phyloP scores from a whole-genome alignment of 2,888 invertebrate genomes.

The Barypeithes pellucidus region DNA sequence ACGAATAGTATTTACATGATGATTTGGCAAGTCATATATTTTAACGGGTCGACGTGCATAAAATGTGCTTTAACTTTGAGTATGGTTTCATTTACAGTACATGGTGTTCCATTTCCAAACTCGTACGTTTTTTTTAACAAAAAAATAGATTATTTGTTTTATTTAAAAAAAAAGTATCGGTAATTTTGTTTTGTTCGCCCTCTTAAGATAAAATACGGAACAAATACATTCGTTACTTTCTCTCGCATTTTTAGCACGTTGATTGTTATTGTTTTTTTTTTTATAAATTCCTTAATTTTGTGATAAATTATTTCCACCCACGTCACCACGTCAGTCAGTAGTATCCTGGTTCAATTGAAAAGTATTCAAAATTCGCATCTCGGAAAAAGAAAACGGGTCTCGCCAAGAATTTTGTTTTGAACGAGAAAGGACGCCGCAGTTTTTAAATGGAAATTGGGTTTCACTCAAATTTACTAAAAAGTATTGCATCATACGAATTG shows the following conservation, averaged over 20 bases:
- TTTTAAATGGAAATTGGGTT: too few relatives aligned
- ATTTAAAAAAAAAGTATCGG: too few relatives aligned
- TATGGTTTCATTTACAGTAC: too few relatives aligned
- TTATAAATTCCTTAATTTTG: background rate
- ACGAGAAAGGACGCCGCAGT: too few relatives aligned
- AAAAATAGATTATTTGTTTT: too few relatives aligned
- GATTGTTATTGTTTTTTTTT: background rate
- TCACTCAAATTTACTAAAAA: too few relatives aligned
- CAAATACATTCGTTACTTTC: too few relatives aligned
- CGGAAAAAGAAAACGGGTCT: background rate
- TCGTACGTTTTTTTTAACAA: too few relatives aligned
- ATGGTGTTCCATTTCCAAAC: too few relatives aligned
- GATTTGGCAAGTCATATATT: constrained; percentile 12
- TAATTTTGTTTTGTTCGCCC: too few relatives aligned
- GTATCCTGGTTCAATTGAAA: constrained; percentile 6
- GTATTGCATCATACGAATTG: too few relatives aligned
- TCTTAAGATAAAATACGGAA: too few relatives aligned
- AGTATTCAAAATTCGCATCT: background rate
- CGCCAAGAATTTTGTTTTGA: constrained; percentile 24
- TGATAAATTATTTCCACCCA: background rate
- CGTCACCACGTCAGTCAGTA: background rate
- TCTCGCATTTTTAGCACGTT: background rate
- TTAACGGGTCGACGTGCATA: background rate
- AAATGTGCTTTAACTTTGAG: background rate
- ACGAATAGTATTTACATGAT: constrained; percentile 17